Percentiles rank a stretch among this genome's conserved stretches.
Evolutionary conservation across 2,113 vertebrate species (phyloP).

Genomic region (Megaptera novaeangliae): DNA sequence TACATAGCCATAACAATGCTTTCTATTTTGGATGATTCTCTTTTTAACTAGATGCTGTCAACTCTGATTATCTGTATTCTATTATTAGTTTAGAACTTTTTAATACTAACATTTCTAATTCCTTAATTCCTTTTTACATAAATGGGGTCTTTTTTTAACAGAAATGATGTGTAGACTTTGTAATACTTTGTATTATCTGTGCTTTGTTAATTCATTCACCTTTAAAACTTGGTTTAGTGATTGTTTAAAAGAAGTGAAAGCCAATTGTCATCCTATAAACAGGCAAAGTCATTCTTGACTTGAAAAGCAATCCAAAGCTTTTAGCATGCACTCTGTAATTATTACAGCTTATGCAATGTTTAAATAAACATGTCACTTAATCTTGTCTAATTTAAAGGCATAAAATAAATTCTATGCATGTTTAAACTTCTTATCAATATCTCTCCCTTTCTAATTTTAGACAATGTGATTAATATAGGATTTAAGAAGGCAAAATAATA

Average conservation of each 20-base stretch:
- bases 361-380: constrained; percentile 2
- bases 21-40: neutral
- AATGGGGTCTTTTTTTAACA: neutral
- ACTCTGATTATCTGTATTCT: neutral
- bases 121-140: neutral
- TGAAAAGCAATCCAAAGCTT: neutral
- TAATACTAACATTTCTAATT: neutral
- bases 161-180: neutral
- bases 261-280: neutral
- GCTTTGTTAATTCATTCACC: neutral
- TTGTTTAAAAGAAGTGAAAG: neutral
- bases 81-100: neutral
- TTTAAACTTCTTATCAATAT: constrained; percentile 4
- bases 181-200: neutral
- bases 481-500: neutral
- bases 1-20: neutral
- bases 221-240: neutral
- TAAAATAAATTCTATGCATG: neutral
- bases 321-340: neutral
- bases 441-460: neutral
- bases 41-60: neutral
- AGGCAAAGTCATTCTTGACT: neutral
- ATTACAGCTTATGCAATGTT: neutral
- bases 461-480: neutral
- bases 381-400: neutral